Base-by-base conservation (phyloP, 1,140 invertebrate species). In the Macrobrachium nipponense region DNA sequence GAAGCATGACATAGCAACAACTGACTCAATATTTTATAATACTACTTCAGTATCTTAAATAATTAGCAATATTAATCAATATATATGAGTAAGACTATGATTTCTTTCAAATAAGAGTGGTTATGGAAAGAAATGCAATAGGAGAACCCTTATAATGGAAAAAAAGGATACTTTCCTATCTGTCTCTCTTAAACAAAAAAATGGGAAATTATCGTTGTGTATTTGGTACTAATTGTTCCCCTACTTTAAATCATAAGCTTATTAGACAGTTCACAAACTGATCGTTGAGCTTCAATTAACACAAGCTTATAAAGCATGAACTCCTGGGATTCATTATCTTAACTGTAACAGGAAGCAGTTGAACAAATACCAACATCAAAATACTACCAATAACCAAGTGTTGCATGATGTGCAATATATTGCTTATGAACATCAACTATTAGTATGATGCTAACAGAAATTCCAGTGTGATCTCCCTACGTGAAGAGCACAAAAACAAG, bases 161-260 rank as follows among this genome's bases (percentile, higher is more conserved):
- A n/a, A 70, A 70, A 70, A 23, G 27, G 27, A 36, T 36, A 36
- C 27, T 36, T 36, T 43, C 27, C 51, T 51, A 51, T 4, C 27
- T 51, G 51, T 51, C 51, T 51, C 7, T 10, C 7, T 10, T 51
- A 51, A 51, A 51, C 1, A 4, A 36, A 36, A 36, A 36, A 61
- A 58, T 79, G 76, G 14, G 20, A 27, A 51, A 51, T 51, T 20
- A 59, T 79, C 76, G 76, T 79, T 79, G 76, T 79, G 76, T 12
- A 82, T 23, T 23, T 62, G 51, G 59, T 58, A 18, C 70, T 80
- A 23, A 15, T 64, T n/a, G 14, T 70, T 62, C 68, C 5, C 68
- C 77, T 80, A 86, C 62, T 44, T 78, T 86, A 86, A 62, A 61
- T 86, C 80, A 86, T 51, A 86, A 86, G 84, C 84, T 79, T 86